Evolutionary conservation across 2,113 vertebrate species (phyloP).

Genomic region (Xenopus borealis): DNA sequence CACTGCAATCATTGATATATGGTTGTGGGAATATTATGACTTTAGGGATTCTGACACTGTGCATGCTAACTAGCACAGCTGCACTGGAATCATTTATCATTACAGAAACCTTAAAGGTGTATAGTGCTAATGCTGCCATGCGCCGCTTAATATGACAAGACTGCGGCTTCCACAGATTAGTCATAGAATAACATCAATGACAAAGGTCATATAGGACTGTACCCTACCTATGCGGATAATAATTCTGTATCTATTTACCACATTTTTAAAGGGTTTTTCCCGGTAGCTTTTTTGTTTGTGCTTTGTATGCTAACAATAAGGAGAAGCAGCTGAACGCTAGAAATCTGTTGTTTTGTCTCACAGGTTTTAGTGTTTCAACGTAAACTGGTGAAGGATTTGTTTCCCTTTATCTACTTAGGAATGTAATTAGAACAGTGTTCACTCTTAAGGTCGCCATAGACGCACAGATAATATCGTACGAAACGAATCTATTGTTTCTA

Average conservation of each 20-base stretch:
- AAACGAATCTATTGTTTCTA: no score
- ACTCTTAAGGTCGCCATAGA: no score
- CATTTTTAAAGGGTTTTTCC: constrained; percentile 23
- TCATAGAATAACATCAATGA: constrained; percentile 43
- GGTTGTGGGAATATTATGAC: constrained; percentile 48
- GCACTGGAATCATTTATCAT: constrained; percentile 45
- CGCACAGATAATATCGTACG: no score
- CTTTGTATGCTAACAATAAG: not conserved
- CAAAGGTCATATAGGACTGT: constrained; percentile 49
- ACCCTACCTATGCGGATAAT: constrained; percentile 47
- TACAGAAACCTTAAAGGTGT: constrained; percentile 47
- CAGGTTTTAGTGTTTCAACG: no score
- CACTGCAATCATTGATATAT: constrained; percentile 48
- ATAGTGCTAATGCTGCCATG: constrained; percentile 34
- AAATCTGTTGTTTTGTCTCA: not conserved
- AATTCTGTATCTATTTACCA: constrained; percentile 40
- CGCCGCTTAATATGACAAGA: constrained; percentile 46
- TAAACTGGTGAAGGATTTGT: no score
- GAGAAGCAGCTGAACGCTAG: not conserved
- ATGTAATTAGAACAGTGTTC: no score
- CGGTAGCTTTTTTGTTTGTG: not conserved
- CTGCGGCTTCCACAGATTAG: constrained; percentile 47
- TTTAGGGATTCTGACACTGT: constrained; percentile 47
- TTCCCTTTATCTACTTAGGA: no score
- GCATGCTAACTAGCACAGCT: constrained; percentile 46